These are phyloP conservation scores for Apeltes quadracus DNA, from an alignment of 2,113 vertebrate genomes.

Conservation along the genomic window DNA sequence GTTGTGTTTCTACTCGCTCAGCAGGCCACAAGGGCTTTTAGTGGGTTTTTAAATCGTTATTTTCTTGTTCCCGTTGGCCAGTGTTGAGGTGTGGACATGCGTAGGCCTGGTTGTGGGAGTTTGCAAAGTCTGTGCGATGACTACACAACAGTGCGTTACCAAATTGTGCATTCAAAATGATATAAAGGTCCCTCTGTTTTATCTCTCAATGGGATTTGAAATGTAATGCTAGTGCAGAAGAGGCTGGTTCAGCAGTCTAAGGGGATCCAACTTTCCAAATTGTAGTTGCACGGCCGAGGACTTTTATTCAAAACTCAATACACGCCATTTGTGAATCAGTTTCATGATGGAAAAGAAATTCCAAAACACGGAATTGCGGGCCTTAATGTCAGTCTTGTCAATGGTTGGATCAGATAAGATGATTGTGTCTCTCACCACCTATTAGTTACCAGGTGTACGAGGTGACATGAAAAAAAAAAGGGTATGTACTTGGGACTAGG, in stretches of 20 bases:
- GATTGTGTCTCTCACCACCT: not conserved
- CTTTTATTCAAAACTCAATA: not conserved
- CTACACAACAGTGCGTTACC: conserved; percentile 8
- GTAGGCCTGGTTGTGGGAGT: conserved; percentile 35
- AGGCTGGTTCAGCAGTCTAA: conserved; percentile 19
- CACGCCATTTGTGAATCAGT: not conserved
- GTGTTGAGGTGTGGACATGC: conserved; percentile 24
- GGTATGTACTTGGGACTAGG: too few relatives aligned
- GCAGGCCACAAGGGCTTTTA: conserved; percentile 4
- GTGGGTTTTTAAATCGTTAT: conserved; percentile 3
- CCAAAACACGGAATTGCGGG: too few relatives aligned
- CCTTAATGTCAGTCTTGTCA: too few relatives aligned
- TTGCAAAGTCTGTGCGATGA: conserved; percentile 24
- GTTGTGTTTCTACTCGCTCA: conserved; percentile 21
- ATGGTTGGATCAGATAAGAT: not conserved
- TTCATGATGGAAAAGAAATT: not conserved
- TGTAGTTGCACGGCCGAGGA: conserved; percentile 12
- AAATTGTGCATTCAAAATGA: conserved; percentile 19
- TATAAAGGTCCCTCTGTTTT: conserved; percentile 12
- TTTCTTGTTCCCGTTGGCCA: conserved; percentile 12
- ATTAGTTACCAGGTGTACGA: conserved; percentile 10
- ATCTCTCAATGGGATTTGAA: conserved; percentile 30
- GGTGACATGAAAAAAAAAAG: too few relatives aligned
- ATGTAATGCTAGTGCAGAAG: conserved; percentile 16
- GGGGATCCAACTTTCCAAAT: conserved; percentile 16